phyloP scores from a whole-genome alignment of 2,888 invertebrate species.

The Xestia rhomboidea region DNA sequence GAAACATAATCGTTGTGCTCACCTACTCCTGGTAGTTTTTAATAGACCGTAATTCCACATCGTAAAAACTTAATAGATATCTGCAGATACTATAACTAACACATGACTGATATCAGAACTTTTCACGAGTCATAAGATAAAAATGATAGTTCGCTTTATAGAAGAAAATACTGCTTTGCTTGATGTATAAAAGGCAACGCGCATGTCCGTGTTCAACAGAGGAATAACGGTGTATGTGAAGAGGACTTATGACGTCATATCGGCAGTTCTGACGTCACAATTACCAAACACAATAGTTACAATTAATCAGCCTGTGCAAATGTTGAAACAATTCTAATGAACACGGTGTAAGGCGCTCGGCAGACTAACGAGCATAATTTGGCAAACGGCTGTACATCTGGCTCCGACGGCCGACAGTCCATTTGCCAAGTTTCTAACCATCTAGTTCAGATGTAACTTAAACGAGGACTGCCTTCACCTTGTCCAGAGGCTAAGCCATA shows the following conservation, averaged over 20 bases:
- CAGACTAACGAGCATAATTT: slow-evolving; percentile 57
- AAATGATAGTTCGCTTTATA: background rate
- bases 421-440: slow-evolving; percentile 45
- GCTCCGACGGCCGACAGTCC: slow-evolving; percentile 25
- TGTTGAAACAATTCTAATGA: slow-evolving; percentile 45
- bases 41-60: background rate
- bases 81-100: background rate
- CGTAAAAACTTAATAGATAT: background rate
- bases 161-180: background rate
- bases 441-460: slow-evolving; percentile 29
- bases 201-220: background rate
- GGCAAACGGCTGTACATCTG: slow-evolving; percentile 55
- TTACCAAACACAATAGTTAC: slow-evolving; percentile 8
- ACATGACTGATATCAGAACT: background rate
- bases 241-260: background rate
- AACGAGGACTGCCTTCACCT: background rate
- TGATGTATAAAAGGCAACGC: background rate
- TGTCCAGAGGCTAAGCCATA: background rate
- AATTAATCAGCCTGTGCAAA: slow-evolving; percentile 35
- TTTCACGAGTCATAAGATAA: background rate
- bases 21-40: background rate
- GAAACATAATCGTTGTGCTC: background rate
- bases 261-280: background rate
- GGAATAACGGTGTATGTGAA: background rate
- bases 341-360: slow-evolving; percentile 25